phyloP scores from a whole-genome alignment of 2,113 vertebrate species.

The Coreoperca whiteheadi region DNA sequence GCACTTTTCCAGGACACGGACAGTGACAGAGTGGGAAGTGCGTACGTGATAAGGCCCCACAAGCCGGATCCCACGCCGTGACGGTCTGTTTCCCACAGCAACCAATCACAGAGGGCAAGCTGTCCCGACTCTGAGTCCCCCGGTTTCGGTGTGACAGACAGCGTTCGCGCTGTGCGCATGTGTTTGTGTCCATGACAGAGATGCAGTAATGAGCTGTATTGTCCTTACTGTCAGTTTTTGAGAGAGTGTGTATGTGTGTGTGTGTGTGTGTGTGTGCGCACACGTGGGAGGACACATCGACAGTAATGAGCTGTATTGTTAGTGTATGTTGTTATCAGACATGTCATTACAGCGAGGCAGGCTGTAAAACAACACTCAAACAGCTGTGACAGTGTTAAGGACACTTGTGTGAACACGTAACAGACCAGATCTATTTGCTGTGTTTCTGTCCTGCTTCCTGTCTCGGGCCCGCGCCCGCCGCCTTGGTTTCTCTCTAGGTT shows the following conservation, averaged over 20 bases:
- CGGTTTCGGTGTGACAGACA: not conserved
- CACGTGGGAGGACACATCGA: not conserved
- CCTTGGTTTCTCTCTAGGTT: not conserved
- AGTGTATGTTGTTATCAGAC: conserved; percentile 44
- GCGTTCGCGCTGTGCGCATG: not conserved
- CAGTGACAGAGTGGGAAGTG: conserved; percentile 4
- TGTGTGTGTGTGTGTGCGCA: conserved; percentile 7
- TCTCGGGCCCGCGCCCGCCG: not conserved
- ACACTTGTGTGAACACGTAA: conserved; percentile 3
- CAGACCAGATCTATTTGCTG: not conserved
- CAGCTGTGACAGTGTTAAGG: conserved; percentile 9
- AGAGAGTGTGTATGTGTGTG: conserved; percentile 13
- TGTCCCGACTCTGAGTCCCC: not conserved
- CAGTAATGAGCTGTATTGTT: conserved; percentile 63
- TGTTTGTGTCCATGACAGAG: not conserved
- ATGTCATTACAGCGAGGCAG: conserved; percentile 39
- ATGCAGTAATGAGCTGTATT: conserved; percentile 30
- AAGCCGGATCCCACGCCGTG: not conserved
- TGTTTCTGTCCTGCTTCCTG: not conserved
- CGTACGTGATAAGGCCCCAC: conserved; percentile 15
- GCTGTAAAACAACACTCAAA: not conserved
- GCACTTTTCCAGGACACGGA: conserved; percentile 5
- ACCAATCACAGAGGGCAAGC: conserved; percentile 16
- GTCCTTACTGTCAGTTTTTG: not conserved
- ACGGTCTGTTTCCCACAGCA: conserved; percentile 2